phyloP scores from a whole-genome alignment of 2,888 invertebrate species.

The Griposia aprilina region DNA sequence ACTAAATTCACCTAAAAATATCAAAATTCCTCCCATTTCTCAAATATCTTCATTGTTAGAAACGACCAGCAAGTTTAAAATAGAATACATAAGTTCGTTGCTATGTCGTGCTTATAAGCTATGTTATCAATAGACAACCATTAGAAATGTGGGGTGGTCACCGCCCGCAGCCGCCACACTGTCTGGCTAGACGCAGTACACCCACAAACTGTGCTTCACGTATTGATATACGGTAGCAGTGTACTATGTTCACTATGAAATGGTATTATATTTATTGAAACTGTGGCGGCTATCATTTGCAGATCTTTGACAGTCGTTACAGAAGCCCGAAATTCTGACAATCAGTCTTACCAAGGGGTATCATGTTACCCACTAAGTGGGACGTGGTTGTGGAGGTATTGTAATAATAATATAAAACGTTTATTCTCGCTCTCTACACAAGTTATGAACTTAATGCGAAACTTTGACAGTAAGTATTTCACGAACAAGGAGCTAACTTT shows the following conservation, averaged over 20 bases:
- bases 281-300: neutral
- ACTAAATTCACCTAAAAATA: neutral
- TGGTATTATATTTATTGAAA: neutral
- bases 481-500: too few relatives aligned
- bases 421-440: too few relatives aligned
- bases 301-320: neutral
- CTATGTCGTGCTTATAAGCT: neutral
- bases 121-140: neutral
- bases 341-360: neutral
- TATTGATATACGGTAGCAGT: neutral
- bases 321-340: neutral
- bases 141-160: conserved; percentile 8
- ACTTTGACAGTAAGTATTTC: too few relatives aligned
- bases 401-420: too few relatives aligned
- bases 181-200: conserved; percentile 10
- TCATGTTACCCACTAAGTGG: neutral
- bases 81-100: neutral
- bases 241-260: neutral
- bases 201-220: conserved; percentile 5
- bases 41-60: neutral
- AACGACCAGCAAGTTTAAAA: neutral
- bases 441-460: too few relatives aligned
- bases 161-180: conserved; percentile 25
- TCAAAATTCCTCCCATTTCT: neutral
- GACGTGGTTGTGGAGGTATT: too few relatives aligned